Percentiles rank a stretch among this genome's conserved stretches.
phyloP scores from a whole-genome alignment of 2,888 invertebrate species.

The Dicyrtoma fusca region DNA sequence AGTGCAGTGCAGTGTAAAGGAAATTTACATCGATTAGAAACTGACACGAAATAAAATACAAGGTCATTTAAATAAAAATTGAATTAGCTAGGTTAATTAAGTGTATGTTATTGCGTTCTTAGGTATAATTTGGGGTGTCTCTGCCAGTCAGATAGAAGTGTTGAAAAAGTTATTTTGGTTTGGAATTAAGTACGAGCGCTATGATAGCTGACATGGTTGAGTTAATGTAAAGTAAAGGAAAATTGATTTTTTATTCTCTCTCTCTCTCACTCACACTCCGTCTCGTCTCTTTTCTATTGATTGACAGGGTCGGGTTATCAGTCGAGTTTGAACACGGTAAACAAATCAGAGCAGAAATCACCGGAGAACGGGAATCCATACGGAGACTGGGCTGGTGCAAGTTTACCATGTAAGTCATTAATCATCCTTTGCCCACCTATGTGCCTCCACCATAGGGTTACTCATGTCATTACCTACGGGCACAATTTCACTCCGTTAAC shows the following conservation, averaged over 20 bases:
- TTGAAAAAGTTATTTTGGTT: no score
- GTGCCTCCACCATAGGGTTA: conserved; percentile 8
- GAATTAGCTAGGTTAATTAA: no score
- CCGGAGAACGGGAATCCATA: conserved; percentile 49
- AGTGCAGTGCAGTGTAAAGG: no score
- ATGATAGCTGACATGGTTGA: no score
- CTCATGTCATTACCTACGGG: conserved; percentile 20
- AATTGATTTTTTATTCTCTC: not conserved
- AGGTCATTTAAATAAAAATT: no score
- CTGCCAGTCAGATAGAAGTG: no score
- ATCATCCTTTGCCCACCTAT: conserved; percentile 44
- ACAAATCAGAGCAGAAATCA: conserved; percentile 71
- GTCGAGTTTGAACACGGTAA: conserved; percentile 75
- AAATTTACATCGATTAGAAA: no score
- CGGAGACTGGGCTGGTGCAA: conserved; percentile 51
- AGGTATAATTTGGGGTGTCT: no score
- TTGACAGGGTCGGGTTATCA: conserved; percentile 73
- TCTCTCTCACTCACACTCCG: not conserved
- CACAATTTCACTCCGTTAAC: conserved; percentile 2
- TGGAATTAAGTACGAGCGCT: no score
- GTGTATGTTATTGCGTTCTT: no score
- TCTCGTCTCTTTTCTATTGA: conserved; percentile 25
- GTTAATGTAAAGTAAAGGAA: no score
- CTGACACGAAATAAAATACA: no score
- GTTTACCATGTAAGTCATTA: conserved; percentile 55